phyloP scores from a whole-genome alignment of 2,888 invertebrate genomes.

The Rhimphoctona megacephalus region DNA sequence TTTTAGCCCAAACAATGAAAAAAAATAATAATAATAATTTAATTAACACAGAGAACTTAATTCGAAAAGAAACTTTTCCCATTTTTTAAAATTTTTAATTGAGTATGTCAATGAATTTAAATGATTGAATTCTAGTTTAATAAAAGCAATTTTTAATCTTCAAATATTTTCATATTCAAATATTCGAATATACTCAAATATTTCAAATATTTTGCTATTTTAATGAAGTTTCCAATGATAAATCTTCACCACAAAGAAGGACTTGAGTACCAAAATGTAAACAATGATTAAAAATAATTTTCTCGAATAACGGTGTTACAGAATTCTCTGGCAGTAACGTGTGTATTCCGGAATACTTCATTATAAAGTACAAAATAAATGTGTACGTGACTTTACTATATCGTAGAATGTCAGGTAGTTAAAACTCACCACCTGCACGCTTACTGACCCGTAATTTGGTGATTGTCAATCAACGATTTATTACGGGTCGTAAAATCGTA shows the following conservation, averaged over 20 bases:
- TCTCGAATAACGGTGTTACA: neutral
- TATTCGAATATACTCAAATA: too few relatives aligned
- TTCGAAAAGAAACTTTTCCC: too few relatives aligned
- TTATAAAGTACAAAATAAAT: neutral
- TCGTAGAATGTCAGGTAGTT: too few relatives aligned
- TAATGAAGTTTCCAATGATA: too few relatives aligned
- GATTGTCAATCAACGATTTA: conserved; percentile 18
- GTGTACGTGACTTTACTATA: neutral
- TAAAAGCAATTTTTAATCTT: too few relatives aligned
- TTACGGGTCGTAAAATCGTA: conserved; percentile 1
- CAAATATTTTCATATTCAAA: too few relatives aligned
- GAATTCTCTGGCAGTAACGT: neutral
- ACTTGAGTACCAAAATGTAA: neutral
- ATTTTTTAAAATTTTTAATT: too few relatives aligned
- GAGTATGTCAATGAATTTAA: too few relatives aligned
- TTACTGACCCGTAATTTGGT: neutral
- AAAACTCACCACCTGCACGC: conserved; percentile 9
- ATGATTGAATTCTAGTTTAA: too few relatives aligned
- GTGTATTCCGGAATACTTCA: neutral
- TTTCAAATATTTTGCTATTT: too few relatives aligned
- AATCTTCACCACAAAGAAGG: too few relatives aligned
- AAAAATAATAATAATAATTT: neutral
- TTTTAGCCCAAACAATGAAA: neutral
- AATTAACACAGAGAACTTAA: too few relatives aligned
- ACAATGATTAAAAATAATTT: neutral